These are phyloP conservation scores for Rhinogobio ventralis DNA, from an alignment of 2,797 vertebrate species.

Conservation along the genomic window DNA sequence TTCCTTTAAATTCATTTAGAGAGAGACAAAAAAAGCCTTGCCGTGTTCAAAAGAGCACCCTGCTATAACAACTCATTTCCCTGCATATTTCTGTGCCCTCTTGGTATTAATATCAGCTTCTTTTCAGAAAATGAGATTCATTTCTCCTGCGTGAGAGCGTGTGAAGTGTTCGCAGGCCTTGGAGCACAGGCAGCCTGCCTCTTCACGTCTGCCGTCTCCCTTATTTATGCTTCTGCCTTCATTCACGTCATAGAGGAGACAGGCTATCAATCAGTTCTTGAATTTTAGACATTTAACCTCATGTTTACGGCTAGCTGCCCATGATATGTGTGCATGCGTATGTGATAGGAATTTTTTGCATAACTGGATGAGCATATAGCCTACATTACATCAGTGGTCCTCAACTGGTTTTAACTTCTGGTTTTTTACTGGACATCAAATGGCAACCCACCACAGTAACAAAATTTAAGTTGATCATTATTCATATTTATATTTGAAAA, in stretches of 20 bases:
- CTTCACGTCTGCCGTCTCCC: conserved; percentile 48
- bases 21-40: conserved; percentile 42
- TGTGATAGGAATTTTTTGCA: neutral
- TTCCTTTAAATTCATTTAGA: conserved; percentile 56
- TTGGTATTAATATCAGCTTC: conserved; percentile 59
- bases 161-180: conserved; percentile 52
- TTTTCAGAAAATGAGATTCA: conserved; percentile 65
- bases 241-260: conserved; percentile 63
- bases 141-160: conserved; percentile 55
- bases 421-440: neutral
- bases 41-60: conserved; percentile 55
- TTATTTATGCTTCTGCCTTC: conserved; percentile 63
- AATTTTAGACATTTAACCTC: conserved; percentile 60
- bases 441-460: neutral
- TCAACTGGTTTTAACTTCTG: neutral
- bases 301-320: conserved; percentile 65
- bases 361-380: conserved; percentile 4
- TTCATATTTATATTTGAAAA: conserved; percentile 1
- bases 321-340: conserved; percentile 57
- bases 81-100: conserved; percentile 54
- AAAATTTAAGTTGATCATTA: neutral
- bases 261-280: conserved; percentile 71
- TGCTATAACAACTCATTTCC: conserved; percentile 57
- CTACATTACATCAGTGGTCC: conserved; percentile 33
- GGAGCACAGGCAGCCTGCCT: conserved; percentile 59